Evolutionary conservation across 2,888 invertebrate species (phyloP).

Genomic region (Macrosoma leucophasiata): DNA sequence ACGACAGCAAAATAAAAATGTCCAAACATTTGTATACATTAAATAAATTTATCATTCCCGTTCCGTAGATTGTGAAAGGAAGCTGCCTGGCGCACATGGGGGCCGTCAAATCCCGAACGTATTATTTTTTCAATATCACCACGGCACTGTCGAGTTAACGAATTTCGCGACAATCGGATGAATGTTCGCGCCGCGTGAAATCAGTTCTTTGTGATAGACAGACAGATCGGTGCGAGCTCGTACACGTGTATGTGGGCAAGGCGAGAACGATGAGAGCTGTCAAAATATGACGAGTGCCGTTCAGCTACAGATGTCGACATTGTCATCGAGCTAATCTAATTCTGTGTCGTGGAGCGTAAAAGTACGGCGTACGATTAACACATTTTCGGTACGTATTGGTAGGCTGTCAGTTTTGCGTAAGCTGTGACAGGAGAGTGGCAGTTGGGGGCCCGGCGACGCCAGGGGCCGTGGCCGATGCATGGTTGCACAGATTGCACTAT

Average conservation of each 20-base stretch:
- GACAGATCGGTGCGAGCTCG: too few species aligned
- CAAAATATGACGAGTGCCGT: slow-evolving; percentile 71
- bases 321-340: slow-evolving; percentile 71
- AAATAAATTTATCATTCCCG: slow-evolving; percentile 74
- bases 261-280: slow-evolving; percentile 68
- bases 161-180: slow-evolving; percentile 70
- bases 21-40: slow-evolving; percentile 76
- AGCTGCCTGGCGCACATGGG: slow-evolving; percentile 71
- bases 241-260: slow-evolving; percentile 73
- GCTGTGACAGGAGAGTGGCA: slow-evolving; percentile 74
- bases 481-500: slow-evolving; percentile 38
- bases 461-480: slow-evolving; percentile 28
- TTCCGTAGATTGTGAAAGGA: slow-evolving; percentile 64
- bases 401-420: slow-evolving; percentile 73
- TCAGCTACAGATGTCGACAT: slow-evolving; percentile 69
- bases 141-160: slow-evolving; percentile 67
- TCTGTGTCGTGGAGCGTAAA: slow-evolving; percentile 65
- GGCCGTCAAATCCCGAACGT: slow-evolving; percentile 71
- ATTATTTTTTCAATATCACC: slow-evolving; percentile 73
- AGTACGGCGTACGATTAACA: slow-evolving; percentile 65
- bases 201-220: slow-evolving; percentile 65
- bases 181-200: slow-evolving; percentile 74
- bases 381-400: slow-evolving; percentile 72
- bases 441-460: slow-evolving; percentile 50
- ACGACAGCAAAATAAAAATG: slow-evolving; percentile 74